Evolutionary conservation across 2,888 invertebrate species (phyloP).

Genomic region (Stenoptilia bipunctidactyla): DNA sequence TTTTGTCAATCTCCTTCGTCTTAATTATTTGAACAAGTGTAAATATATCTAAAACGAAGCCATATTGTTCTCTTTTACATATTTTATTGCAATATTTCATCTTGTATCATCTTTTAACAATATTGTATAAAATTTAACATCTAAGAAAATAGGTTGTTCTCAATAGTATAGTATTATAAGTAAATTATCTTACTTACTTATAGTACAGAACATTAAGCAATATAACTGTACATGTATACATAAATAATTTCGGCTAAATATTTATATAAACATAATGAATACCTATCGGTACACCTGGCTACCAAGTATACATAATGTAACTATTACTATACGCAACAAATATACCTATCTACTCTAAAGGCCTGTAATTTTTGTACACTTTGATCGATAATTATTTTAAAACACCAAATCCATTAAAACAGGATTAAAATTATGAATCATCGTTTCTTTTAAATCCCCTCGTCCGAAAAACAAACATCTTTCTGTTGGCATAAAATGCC

Average conservation of each 20-base stretch:
- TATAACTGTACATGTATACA: slow-evolving; percentile 31
- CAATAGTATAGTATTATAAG: slow-evolving; percentile 30
- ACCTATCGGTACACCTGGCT: slow-evolving; percentile 36
- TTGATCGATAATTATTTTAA: slow-evolving; percentile 58
- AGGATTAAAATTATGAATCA: slow-evolving; percentile 32
- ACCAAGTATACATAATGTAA: slow-evolving; percentile 28
- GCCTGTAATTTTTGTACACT: slow-evolving; percentile 66
- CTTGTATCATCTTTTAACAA: slow-evolving; percentile 15
- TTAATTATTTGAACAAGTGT: too few species aligned
- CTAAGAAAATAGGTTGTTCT: slow-evolving; percentile 31
- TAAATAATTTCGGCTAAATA: slow-evolving; percentile 30
- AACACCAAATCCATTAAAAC: slow-evolving; percentile 59
- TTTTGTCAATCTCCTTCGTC: too few species aligned
- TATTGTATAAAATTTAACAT: slow-evolving; percentile 36
- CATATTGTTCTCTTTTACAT: background rate
- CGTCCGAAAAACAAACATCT: too few species aligned
- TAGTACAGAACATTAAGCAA: slow-evolving; percentile 51
- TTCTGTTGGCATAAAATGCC: too few species aligned
- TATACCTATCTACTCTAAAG: slow-evolving; percentile 50
- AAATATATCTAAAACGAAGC: background rate
- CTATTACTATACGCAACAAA: slow-evolving; percentile 40
- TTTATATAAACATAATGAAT: slow-evolving; percentile 25
- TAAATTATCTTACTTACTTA: slow-evolving; percentile 39
- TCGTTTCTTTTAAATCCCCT: slow-evolving; percentile 34
- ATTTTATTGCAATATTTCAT: too few species aligned